Base-by-base conservation (phyloP, 2,113 vertebrate genomes). In the Trematocara stigmaticum region DNA sequence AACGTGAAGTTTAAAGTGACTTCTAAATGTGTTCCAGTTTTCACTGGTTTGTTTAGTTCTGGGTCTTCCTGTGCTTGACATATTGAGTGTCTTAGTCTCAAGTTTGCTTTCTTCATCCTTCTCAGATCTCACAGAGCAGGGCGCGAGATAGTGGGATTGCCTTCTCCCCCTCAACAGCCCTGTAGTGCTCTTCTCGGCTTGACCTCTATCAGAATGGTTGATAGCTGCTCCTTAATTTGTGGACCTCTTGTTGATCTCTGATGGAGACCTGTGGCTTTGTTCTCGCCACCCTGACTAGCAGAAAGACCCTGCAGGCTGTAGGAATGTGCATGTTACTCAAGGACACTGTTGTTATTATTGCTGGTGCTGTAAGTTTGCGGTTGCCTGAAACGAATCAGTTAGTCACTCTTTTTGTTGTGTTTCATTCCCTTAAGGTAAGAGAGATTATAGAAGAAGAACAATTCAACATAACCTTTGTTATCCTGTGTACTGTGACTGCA, bases 191-290 rank as follows among this genome's bases (percentile, higher is more conserved):
- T 69, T 56, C 38, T 64, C 18, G 18, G 66, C 66, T 83, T 80
- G 71, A 84, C 35, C 88, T 56, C n/a, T 6, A 40, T 83, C 83
- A 69, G 51, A 42, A 83, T 26, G 57, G 42, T 83, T 86, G 64
- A 86, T 79, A 52, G 71, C 82, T 52, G 34, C 49, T 31, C n/a
- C 53, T 88, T 87, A 66, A 74, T 85, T 84, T 18, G 26, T 79
- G 49, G 81, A 80, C 31, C 51, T 81, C 18, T 47, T 76, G 78
- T 87, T 86, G 85, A 89, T 84, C 81, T 87, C 87, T 69, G 55
- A 66, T 40, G 84, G 84, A 89, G 47, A 85, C 64, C 81, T 84
- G 80, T 81, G 40, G 78, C 84, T 86, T 84, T 79, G 84, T 16
- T 16, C 71, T 81, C 10, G 6, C 35, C n/a, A 8, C 15, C 5